Percentiles rank a stretch among this genome's conserved stretches.
Evolutionary conservation across 2,797 vertebrate species (phyloP).

Genomic region (Microchirus variegatus): DNA sequence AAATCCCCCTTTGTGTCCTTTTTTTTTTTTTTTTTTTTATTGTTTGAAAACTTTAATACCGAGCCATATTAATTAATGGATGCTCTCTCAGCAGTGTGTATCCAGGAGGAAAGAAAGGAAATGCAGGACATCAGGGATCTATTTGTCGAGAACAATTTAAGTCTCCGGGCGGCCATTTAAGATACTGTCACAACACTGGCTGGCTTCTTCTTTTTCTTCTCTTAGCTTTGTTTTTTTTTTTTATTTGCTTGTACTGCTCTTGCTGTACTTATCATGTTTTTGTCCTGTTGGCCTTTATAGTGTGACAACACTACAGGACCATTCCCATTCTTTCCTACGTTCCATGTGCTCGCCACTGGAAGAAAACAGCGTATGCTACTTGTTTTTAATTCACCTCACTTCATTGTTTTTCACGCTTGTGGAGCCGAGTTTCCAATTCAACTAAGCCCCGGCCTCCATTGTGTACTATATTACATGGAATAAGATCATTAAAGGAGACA

Average conservation of each 20-base stretch:
- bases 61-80: slow-evolving; percentile 55
- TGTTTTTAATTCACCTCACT: not conserved
- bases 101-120: slow-evolving; percentile 35
- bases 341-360: not conserved
- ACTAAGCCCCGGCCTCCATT: not conserved
- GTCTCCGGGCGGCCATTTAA: slow-evolving; percentile 29
- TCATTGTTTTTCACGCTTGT: not conserved
- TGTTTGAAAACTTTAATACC: slow-evolving; percentile 58
- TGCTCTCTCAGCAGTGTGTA: slow-evolving; percentile 22
- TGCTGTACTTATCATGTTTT: slow-evolving; percentile 12
- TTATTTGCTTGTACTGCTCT: slow-evolving; percentile 9
- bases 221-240: slow-evolving; percentile 1
- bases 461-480: no score
- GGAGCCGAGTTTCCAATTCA: not conserved
- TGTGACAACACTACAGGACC: slow-evolving; percentile 10
- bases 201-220: not conserved
- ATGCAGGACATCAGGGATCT: slow-evolving; percentile 47
- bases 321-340: slow-evolving; percentile 8
- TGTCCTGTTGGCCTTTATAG: slow-evolving; percentile 13
- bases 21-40: slow-evolving; percentile 57
- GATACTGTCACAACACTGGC: slow-evolving; percentile 40
- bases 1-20: slow-evolving; percentile 54
- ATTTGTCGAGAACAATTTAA: slow-evolving; percentile 34
- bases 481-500: not conserved
- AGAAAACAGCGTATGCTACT: not conserved